phyloP scores from a whole-genome alignment of 2,888 invertebrate species.

The Oxystoma pomonae region DNA sequence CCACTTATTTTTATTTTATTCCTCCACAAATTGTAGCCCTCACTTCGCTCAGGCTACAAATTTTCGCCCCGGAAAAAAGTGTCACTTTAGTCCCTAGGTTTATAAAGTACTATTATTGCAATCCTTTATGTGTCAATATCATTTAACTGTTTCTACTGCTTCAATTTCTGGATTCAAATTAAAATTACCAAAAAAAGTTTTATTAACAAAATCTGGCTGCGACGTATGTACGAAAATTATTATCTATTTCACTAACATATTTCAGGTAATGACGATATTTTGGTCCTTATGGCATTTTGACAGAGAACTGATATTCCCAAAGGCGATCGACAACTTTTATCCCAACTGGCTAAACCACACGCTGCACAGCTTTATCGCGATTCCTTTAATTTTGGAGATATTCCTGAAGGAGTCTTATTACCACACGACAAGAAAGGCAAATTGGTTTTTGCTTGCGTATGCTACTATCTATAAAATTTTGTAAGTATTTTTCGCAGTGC shows the following conservation, averaged over 20 bases:
- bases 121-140: no score
- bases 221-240: no score
- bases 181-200: slow-evolving; percentile 27
- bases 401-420: slow-evolving; percentile 31
- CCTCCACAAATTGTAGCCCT: no score
- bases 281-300: slow-evolving; percentile 54
- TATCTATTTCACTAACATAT: slow-evolving; percentile 38
- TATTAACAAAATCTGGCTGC: background rate
- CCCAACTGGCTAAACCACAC: slow-evolving; percentile 59
- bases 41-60: no score
- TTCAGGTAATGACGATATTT: slow-evolving; percentile 54
- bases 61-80: no score
- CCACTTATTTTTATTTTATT: no score
- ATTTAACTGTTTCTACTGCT: no score
- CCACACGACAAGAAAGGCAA: slow-evolving; percentile 20
- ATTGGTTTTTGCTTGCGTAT: slow-evolving; percentile 16
- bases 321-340: slow-evolving; percentile 50
- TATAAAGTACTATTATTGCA: no score
- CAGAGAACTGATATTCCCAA: slow-evolving; percentile 56
- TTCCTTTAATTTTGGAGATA: slow-evolving; percentile 52
- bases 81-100: no score
- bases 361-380: slow-evolving; percentile 53
- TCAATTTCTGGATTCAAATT: no score
- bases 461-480: slow-evolving; percentile 21
- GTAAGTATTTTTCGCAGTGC: slow-evolving; percentile 29